Base-by-base conservation (phyloP, 2,797 vertebrate species). In the Danio tinwini region DNA sequence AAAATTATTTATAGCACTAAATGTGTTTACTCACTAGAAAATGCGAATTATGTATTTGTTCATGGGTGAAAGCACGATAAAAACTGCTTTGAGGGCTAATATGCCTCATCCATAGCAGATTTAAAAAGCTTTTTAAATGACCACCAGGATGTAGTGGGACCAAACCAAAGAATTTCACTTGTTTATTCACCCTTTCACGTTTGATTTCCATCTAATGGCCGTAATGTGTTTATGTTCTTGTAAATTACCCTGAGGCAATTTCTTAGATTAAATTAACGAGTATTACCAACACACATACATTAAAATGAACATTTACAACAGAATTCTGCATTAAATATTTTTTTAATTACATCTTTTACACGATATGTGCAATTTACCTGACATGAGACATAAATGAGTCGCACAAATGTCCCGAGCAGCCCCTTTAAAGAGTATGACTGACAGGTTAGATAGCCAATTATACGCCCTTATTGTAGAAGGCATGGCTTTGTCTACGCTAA, bases 381-480 rank as follows among this genome's bases (percentile, higher is more conserved):
- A 37, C 3, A 29, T 16, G 4, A 64, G 8, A 7, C 4, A 29
- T 64, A 67, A 67, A 76, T 17, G 14, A 55, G 13, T 45, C 42
- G 40, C 40, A 56, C 19, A 39, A 58, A 39, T 5, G 12, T 49
- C 10, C 63, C 6, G 47, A 68, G 50, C 53, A 40, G 64, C 21
- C 42, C 42, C 52, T 68, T 19, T 21, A 53, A 42, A 78, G 17
- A 29, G 12, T 73, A 21, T 71, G 81, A 86, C 76, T 80, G 87
- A 84, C 81, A 69, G 62, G 45, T 13, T 4, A 39, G 39, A 5
- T 17, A 78, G 69, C 84, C 61, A 85, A 50, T 81, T 1, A 52
- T 16, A 58, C 39, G 29, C 2, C 21, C 52, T 11, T 73, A 19
- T 74, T 21, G 37, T 1, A 13, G 11, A 4, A 47, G 73, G 73